Percentiles rank a stretch among this genome's conserved stretches.
Evolutionary conservation across 2,888 invertebrate genomes (phyloP).

Genomic region (Agrochola circellaris): DNA sequence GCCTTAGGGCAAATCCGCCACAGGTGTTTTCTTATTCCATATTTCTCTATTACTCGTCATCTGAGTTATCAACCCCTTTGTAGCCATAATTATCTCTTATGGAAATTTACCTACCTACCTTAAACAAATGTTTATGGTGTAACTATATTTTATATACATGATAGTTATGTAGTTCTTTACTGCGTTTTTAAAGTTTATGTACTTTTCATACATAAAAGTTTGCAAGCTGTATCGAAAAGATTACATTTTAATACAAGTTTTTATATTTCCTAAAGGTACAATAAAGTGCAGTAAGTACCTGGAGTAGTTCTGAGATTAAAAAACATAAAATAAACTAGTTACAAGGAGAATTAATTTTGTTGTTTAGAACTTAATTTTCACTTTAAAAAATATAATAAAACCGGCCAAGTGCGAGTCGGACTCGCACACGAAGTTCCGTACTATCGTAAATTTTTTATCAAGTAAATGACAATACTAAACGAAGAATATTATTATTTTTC

Average conservation of each 20-base stretch:
- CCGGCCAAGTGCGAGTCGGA: no score
- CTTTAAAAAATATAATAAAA: neutral
- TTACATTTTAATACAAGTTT: slow-evolving; percentile 13
- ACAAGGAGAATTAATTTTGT: neutral
- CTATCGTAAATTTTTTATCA: no score
- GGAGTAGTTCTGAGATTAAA: neutral
- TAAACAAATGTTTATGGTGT: neutral
- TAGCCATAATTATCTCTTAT: neutral
- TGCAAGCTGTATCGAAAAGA: neutral
- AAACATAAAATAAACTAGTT: slow-evolving; percentile 13
- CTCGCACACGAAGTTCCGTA: no score
- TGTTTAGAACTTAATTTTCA: no score
- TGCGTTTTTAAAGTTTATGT: neutral
- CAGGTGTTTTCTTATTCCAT: neutral
- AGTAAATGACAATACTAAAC: no score
- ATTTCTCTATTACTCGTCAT: neutral
- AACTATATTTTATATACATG: neutral
- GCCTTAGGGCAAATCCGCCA: no score
- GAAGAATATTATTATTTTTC: no score
- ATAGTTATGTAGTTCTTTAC: neutral
- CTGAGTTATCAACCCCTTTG: neutral
- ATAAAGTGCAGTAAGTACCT: neutral
- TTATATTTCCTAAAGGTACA: neutral
- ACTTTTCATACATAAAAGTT: neutral
- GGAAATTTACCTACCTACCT: neutral